These are phyloP conservation scores for Ammodytes marinus DNA, from an alignment of 2,113 vertebrate genomes.

Conservation along the genomic window DNA sequence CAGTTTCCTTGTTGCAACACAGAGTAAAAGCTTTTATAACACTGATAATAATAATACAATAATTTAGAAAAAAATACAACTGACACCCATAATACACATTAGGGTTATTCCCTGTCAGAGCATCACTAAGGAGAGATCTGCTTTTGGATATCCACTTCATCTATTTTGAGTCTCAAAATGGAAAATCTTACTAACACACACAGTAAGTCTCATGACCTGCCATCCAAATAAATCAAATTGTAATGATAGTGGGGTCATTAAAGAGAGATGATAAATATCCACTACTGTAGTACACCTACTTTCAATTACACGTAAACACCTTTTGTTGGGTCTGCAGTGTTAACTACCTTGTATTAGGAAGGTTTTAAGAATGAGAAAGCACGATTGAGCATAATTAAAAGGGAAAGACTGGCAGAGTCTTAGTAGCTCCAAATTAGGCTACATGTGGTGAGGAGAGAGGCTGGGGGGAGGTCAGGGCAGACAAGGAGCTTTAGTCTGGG, in stretches of 20 bases:
- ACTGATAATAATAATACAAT: not conserved
- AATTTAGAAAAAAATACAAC: not conserved
- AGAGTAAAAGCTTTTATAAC: not conserved
- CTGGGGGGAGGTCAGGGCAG: conserved; percentile 45
- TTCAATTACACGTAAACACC: not conserved
- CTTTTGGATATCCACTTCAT: not conserved
- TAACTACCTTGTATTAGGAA: not conserved
- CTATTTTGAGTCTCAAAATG: conserved; percentile 5
- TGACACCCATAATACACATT: not conserved
- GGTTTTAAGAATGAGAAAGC: not conserved
- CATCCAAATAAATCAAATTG: conserved; percentile 12
- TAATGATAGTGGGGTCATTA: not conserved
- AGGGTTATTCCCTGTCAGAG: not conserved
- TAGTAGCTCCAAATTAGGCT: conserved; percentile 43
- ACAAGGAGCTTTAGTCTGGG: conserved; percentile 67
- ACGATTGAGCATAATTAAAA: conserved; percentile 24
- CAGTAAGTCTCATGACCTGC: not conserved
- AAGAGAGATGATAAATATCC: not conserved
- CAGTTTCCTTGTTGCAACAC: not conserved
- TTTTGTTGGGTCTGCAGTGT: not conserved
- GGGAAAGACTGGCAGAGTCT: conserved; percentile 32
- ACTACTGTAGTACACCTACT: not conserved
- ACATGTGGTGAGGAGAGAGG: conserved; percentile 22
- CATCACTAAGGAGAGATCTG: not conserved
- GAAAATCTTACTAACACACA: not conserved